These are phyloP conservation scores for Sycophila texana DNA, from an alignment of 2,888 invertebrate genomes.

Conservation along the genomic window DNA sequence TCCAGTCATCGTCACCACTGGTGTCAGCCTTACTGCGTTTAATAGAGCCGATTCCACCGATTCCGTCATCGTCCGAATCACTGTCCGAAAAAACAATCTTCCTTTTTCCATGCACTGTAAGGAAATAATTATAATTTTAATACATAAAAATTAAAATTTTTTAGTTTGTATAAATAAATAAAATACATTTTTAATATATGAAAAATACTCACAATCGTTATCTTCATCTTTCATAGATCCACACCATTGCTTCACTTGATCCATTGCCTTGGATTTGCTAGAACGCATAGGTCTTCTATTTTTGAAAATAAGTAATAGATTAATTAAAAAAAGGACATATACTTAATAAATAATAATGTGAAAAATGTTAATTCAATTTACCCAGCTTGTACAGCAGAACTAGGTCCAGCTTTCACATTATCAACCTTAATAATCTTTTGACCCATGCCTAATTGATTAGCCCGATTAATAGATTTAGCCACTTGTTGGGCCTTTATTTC, in stretches of 20 bases:
- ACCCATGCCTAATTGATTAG: slow-evolving; percentile 59
- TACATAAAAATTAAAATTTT: neutral
- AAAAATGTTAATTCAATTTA: slow-evolving; percentile 52
- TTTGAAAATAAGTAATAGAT: neutral
- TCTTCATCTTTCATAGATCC: slow-evolving; percentile 79
- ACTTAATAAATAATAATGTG: neutral
- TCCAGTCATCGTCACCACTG: slow-evolving; percentile 76
- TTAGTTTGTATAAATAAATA: neutral
- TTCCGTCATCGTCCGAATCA: slow-evolving; percentile 68
- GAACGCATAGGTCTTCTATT: slow-evolving; percentile 83
- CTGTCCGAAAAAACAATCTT: slow-evolving; percentile 76
- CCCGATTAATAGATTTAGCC: slow-evolving; percentile 60
- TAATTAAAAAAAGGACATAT: slow-evolving; percentile 4
- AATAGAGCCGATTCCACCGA: slow-evolving; percentile 70
- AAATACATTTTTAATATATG: slow-evolving; percentile 5
- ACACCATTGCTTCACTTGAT: slow-evolving; percentile 91
- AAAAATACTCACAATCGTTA: slow-evolving; percentile 43
- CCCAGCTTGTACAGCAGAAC: slow-evolving; percentile 70
- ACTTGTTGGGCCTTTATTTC: slow-evolving; percentile 79
- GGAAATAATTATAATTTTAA: slow-evolving; percentile 29
- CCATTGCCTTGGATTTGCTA: slow-evolving; percentile 89
- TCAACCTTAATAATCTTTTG: slow-evolving; percentile 69
- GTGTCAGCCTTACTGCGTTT: slow-evolving; percentile 79
- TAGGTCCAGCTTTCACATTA: slow-evolving; percentile 71
- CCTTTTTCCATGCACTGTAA: slow-evolving; percentile 73